phyloP scores from a whole-genome alignment of 2,797 vertebrate genomes.

The Rhynchonycteris naso region DNA sequence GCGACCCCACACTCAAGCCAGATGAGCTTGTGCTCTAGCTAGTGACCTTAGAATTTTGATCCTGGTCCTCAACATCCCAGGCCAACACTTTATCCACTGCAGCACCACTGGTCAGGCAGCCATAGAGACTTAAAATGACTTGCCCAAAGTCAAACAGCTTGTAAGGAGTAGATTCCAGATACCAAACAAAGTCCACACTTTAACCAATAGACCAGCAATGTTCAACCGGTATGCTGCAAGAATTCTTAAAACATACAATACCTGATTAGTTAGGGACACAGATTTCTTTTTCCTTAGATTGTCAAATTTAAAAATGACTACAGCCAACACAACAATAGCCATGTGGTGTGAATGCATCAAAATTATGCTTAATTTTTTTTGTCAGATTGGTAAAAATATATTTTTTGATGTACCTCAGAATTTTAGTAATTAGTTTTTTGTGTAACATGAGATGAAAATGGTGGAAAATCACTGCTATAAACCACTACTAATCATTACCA shows the following conservation, averaged over 20 bases:
- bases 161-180: background rate
- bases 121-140: background rate
- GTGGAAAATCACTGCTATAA: background rate
- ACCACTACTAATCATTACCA: background rate
- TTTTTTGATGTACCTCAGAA: background rate
- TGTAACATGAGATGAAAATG: background rate
- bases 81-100: too few relatives aligned
- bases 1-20: too few relatives aligned
- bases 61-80: too few relatives aligned
- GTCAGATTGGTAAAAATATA: background rate
- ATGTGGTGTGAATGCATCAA: background rate
- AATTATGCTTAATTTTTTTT: background rate
- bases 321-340: background rate
- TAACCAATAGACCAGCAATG: background rate
- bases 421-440: background rate
- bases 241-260: background rate
- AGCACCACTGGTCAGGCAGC: background rate
- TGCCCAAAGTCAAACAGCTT: background rate
- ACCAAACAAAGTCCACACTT: background rate
- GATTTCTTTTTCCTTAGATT: background rate
- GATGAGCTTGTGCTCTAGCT: too few relatives aligned
- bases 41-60: too few relatives aligned
- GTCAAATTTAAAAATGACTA: background rate
- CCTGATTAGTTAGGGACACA: background rate
- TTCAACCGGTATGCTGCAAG: background rate